Conservation (phyloP, 2,113 vertebrate genomes). For the Peucedramus taeniatus region DNA sequence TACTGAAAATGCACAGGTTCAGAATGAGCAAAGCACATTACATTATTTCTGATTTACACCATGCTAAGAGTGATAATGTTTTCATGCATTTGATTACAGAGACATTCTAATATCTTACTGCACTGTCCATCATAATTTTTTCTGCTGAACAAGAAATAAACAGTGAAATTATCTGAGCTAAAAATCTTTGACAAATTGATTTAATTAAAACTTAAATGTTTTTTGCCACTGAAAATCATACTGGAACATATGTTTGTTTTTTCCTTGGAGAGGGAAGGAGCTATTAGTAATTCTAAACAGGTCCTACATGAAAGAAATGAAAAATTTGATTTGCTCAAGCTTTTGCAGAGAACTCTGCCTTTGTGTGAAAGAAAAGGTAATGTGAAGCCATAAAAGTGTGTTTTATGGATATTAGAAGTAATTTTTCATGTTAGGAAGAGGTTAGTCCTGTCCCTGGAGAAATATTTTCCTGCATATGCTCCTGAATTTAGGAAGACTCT, state of each 20-base stretch:
- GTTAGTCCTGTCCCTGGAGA: neutral
- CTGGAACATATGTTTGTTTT: neutral
- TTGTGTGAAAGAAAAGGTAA: neutral
- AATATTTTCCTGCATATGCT: neutral
- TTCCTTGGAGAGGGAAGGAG: neutral
- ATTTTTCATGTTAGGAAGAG: neutral
- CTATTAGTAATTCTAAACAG: neutral
- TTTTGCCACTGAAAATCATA: neutral
- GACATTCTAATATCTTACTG: neutral
- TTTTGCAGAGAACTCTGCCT: neutral
- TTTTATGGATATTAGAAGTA: neutral
- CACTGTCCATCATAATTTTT: neutral
- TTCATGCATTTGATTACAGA: neutral
- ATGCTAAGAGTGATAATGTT: neutral
- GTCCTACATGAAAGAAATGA: neutral
- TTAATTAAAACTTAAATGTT: constrained; percentile 6
- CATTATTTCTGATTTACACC: neutral
- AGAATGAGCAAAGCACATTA: neutral
- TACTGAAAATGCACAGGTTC: neutral
- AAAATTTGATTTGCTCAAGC: neutral
- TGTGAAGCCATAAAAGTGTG: neutral
- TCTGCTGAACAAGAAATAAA: neutral
- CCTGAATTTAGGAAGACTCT: neutral
- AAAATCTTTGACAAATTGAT: constrained; percentile 33
- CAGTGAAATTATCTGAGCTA: neutral